Evolutionary conservation across 2,888 invertebrate species (phyloP), one percentile per base, ranked within the genome.

Genomic region (Mechanitis messenoides): DNA sequence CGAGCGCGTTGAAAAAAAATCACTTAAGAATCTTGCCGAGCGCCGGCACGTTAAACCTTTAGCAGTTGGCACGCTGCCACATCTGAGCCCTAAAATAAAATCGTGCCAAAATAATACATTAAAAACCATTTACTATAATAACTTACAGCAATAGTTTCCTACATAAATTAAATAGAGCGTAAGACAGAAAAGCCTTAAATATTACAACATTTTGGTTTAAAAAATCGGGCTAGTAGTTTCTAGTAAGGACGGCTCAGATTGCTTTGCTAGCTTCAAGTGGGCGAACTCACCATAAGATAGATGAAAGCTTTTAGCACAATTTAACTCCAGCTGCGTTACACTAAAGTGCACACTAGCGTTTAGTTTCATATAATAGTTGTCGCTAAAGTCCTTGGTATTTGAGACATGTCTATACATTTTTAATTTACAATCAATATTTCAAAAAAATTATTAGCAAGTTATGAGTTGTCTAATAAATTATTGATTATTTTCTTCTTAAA

Each of bases 101-200:
- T 79, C 80, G 82, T 85, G 85, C 86, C 85, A 86, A 85, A 85
- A 86, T 85, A 87, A 86, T 82, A 81, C 80, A 87, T 87, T 87
- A 83, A 85, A 87, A 87, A 78, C 77, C 78, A 78, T 84, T 85
- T 79, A 74, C 72, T 70, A 74, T 75, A 77, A 76, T 81, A 83
- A 83, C 75, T 77, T 81, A 81, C 76, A 78, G 71, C 78, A 73
- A 75, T 77, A 82, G 76, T 85, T 84, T 79, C 71, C 77, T 59
- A 63, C 59, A 55, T 61, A 57, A 58, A 79, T 76, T 71, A 70
- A 71, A 69, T 72, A 68, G 71, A 68, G 68, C 67, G 71, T 73
- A 71, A 77, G 74, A 77, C 72, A 73, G 59, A 74, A 74, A 72
- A 73, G 67, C 74, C 69, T 72, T 71, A 71, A 77, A 78, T 76